A percentile compares a stretch with the other conserved stretches of the same genome.
Evolutionary conservation across 2,888 invertebrate genomes (phyloP).

Genomic region (Drosophila suboccidentalis): DNA sequence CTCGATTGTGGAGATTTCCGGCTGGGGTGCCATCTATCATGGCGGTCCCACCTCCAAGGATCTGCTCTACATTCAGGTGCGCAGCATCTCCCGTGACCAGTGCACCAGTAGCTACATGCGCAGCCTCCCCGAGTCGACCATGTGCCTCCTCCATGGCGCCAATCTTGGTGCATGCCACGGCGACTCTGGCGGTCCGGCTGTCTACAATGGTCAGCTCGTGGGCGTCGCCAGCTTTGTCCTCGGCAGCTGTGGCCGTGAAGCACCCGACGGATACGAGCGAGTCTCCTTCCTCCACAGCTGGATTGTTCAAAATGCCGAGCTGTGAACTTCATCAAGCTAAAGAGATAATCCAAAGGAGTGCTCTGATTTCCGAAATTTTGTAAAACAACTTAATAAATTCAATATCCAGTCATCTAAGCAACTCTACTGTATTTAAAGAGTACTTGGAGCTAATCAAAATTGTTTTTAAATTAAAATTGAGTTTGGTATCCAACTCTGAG

Average conservation of each 20-base stretch:
- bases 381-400: background rate
- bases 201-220: conserved; percentile 69
- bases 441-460: no score
- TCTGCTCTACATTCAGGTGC: conserved; percentile 74
- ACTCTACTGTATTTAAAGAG: no score
- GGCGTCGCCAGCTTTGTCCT: conserved; percentile 82
- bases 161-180: conserved; percentile 82
- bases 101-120: conserved; percentile 62
- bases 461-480: no score
- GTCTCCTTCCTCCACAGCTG: conserved; percentile 62
- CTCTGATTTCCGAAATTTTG: background rate
- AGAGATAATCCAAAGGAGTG: background rate
- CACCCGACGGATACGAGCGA: conserved; percentile 83
- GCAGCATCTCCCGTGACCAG: conserved; percentile 50
- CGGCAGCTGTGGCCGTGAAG: conserved; percentile 71
- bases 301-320: conserved; percentile 49
- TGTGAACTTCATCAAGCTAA: background rate
- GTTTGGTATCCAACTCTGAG: no score
- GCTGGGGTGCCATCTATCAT: conserved; percentile 78
- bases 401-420: background rate
- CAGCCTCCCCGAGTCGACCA: conserved; percentile 57
- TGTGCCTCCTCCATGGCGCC: conserved; percentile 76
- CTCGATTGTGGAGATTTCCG: conserved; percentile 69
- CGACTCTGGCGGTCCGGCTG: conserved; percentile 85
- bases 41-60: conserved; percentile 70